Base-by-base conservation (phyloP, 2,888 invertebrate species). In the Synanthedon tipuliformis region DNA sequence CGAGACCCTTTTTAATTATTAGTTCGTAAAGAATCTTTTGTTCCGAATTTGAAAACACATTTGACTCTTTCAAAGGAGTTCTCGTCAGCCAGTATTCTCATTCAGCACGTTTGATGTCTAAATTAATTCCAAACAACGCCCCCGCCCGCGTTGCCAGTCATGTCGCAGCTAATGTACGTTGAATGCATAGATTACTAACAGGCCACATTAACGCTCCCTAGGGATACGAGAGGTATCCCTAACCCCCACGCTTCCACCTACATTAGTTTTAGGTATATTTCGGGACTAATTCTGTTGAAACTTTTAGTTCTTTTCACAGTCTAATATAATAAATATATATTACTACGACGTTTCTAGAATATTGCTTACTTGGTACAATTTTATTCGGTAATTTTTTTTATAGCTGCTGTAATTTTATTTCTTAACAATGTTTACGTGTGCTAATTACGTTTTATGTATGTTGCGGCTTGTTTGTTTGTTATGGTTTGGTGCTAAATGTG, bases 141-240 rank as follows among this genome's bases (percentile, higher is more conserved):
- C 65, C 62, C 59, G 70, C 65, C 70, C 70, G 70, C 69, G 70
- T 73, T 62, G 59, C 60, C 60, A 61, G 56, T 56, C 66, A 58
- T 65, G 68, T 68, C 68, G 70, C 63, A 60, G 66, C 71, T 78
- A 81, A 82, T 81, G 79, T 70, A 74, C 68, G 70, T 71, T 73
- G 78, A 76, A 78, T 76, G 75, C 71, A 73, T 73, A 76, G 73
- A 73, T 75, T 75, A 70, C 70, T 68, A 68, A 73, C 71, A 67
- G 69, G 71, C 70, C 65, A 69, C 66, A 71, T 76, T 76, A 76
- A 69, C 64, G 61, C 60, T 73, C 80, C 73, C 76, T 54, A 62
- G 73, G 75, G 50, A 50, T 50, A 50, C 12, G 27, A 50, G 12
- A 50, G 12, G 15, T 50, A 27, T 34, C 12, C 40, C 27, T 50